Conservation (phyloP, 2,797 vertebrate species). For the Pangasius sanitwongsei region DNA sequence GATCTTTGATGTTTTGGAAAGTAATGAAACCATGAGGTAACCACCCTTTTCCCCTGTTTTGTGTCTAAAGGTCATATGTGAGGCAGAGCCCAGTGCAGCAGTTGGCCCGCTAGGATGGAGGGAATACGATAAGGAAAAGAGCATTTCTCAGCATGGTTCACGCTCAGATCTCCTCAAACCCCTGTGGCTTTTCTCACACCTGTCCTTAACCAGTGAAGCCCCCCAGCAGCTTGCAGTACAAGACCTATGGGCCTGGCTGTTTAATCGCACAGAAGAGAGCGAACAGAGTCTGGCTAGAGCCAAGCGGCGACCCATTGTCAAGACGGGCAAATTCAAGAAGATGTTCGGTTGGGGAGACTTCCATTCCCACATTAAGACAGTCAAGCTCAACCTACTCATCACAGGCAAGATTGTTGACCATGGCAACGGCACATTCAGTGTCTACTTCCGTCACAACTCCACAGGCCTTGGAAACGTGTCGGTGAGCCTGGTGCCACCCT, state of each 20-base stretch:
- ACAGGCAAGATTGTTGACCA: constrained; percentile 97
- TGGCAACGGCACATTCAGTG: constrained; percentile 95
- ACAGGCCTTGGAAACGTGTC: constrained; percentile 94
- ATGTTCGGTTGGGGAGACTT: constrained; percentile 97
- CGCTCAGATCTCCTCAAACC: constrained; percentile 47
- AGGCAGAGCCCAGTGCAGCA: constrained; percentile 1
- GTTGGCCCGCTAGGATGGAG: constrained; percentile 33
- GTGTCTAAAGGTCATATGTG: constrained; percentile 54
- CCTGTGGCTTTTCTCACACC: constrained; percentile 51
- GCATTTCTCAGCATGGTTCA: constrained; percentile 30
- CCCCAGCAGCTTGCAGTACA: constrained; percentile 27
- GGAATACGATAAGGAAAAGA: constrained; percentile 42
- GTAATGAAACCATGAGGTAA: constrained; percentile 7
- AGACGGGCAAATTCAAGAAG: constrained; percentile 84
- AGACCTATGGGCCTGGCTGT: constrained; percentile 56
- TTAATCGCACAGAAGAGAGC: constrained; percentile 44
- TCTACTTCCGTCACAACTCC: constrained; percentile 97
- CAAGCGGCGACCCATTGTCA: constrained; percentile 57
- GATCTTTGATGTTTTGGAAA: neutral
- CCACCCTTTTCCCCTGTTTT: neutral
- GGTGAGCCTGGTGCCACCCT: constrained; percentile 92
- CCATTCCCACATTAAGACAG: constrained; percentile 91
- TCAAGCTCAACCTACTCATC: constrained; percentile 93
- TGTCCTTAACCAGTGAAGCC: constrained; percentile 36
- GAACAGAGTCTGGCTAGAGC: constrained; percentile 47